Conservation (phyloP, 2,113 vertebrate species). For the Thomomys bottae region DNA sequence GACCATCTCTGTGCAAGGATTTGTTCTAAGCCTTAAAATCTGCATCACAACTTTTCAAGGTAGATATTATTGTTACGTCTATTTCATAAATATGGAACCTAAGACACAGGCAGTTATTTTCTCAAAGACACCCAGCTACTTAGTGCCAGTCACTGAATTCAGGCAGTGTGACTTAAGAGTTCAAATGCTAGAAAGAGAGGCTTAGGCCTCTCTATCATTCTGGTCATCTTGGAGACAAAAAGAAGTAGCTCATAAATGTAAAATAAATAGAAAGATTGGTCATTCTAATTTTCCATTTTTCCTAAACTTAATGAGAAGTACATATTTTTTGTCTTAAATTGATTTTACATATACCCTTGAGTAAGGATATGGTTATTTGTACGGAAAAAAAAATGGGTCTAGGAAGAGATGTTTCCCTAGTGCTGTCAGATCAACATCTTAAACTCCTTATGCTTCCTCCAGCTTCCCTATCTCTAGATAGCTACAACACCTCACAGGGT, state of each 20-base stretch:
- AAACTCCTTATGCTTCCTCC: neutral
- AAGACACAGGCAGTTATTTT: neutral
- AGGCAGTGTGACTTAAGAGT: neutral
- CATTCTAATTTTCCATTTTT: neutral
- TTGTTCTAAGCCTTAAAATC: neutral
- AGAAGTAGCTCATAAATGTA: neutral
- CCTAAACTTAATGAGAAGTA: slow-evolving; percentile 47
- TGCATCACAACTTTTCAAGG: neutral
- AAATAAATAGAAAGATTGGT: slow-evolving; percentile 32
- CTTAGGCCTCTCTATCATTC: neutral
- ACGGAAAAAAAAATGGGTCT: slow-evolving; percentile 29
- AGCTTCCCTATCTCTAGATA: neutral
- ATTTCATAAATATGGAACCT: neutral
- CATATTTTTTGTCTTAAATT: neutral
- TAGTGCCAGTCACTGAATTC: neutral
- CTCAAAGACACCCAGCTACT: neutral
- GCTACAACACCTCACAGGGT: neutral
- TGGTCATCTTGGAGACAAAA: neutral
- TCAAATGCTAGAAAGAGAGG: neutral
- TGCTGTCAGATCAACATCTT: neutral
- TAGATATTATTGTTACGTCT: neutral
- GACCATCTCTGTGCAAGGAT: neutral
- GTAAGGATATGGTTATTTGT: neutral
- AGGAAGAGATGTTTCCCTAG: neutral
- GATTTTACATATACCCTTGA: slow-evolving; percentile 5